Base-by-base conservation (phyloP, 2,113 vertebrate species). In the Notiomystis cincta region DNA sequence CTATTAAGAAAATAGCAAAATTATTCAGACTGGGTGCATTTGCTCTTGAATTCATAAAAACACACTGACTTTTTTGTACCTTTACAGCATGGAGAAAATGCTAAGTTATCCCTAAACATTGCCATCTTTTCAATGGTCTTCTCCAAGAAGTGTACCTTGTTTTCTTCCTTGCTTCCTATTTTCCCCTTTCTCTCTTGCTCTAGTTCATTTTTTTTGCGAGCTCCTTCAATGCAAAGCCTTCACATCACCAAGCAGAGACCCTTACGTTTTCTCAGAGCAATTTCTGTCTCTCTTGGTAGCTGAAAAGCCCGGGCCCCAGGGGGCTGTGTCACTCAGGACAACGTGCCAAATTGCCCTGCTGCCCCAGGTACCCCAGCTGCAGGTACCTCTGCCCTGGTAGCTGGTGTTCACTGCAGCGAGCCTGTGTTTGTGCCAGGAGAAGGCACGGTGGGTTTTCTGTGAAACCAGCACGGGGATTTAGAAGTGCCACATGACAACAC, bases 251-350 rank as follows among this genome's bases (percentile, higher is more conserved):
- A 65, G 60, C 24, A 48, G 48, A 60, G 11, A 33, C 24, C 35
- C 22, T 67, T 44, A 24, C 13, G 1, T 48, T 61, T 83, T 53
- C 48, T 77, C 15, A 25, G 37, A 25, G 50, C 0, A 0, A 38
- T 81, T 35, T 31, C 73, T 12, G 5, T 61, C 22, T 56, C 50
- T 60, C 19, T 61, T 9, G 16, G 42, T 44, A 31, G 37, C 53
- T n/a, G 28, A 56, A 31, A 42, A 77, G 21, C 25, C n/a, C 1
- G 1, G 44, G 58, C 37, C 21, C 2, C 7, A n/a, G 31, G 6
- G 45, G 12, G 11, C 42, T 82, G 8, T 22, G 25, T 24, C 38
- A 13, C 40, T 37, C 37, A 45, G 60, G 54, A 70, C 56, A 53
- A n/a, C 13, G 9, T 66, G 71, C 12, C 3, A 4, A 67, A 15